Percentiles rank a stretch among this genome's conserved stretches.
Evolutionary conservation across 30 jellyfish, hydroid and myxozoan genomes (phyloP).

Genomic region (Aurelia coerulea): DNA sequence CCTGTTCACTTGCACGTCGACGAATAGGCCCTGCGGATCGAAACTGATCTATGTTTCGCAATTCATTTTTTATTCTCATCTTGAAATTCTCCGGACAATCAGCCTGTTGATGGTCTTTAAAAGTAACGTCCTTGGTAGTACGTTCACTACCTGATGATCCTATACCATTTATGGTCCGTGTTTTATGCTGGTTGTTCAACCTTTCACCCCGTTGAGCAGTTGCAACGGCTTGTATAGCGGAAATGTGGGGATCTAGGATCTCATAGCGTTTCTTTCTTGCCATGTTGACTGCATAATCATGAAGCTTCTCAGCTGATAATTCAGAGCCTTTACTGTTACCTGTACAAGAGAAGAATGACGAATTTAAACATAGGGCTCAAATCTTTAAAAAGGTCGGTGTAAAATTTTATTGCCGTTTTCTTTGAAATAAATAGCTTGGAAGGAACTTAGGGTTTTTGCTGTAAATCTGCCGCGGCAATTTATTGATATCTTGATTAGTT

Average conservation of each 20-base stretch:
- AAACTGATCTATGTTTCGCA: slow-evolving; percentile 1
- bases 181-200: background rate
- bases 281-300: slow-evolving; percentile 63
- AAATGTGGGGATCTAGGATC: slow-evolving; percentile 42
- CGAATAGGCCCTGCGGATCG: slow-evolving; percentile 41
- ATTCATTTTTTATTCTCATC: background rate
- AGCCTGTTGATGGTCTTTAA: slow-evolving; percentile 7
- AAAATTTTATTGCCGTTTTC: no score
- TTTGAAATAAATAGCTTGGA: no score
- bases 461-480: no score
- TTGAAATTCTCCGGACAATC: background rate
- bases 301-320: slow-evolving; percentile 48
- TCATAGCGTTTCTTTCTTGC: slow-evolving; percentile 50
- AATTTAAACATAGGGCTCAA: no score
- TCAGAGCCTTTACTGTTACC: slow-evolving; percentile 26
- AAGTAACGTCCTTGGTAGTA: background rate
- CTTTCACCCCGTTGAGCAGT: slow-evolving; percentile 34
- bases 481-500: no score
- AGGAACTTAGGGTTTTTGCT: no score
- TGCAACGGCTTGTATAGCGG: slow-evolving; percentile 63
- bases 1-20: slow-evolving; percentile 31
- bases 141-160: background rate
- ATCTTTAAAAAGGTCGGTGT: no score
- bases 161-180: background rate
- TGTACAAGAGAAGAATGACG: background rate